Evolutionary conservation across 1,140 invertebrate species (phyloP), one percentile per base, ranked within the genome.

Genomic region (Drosophila sucinea): DNA sequence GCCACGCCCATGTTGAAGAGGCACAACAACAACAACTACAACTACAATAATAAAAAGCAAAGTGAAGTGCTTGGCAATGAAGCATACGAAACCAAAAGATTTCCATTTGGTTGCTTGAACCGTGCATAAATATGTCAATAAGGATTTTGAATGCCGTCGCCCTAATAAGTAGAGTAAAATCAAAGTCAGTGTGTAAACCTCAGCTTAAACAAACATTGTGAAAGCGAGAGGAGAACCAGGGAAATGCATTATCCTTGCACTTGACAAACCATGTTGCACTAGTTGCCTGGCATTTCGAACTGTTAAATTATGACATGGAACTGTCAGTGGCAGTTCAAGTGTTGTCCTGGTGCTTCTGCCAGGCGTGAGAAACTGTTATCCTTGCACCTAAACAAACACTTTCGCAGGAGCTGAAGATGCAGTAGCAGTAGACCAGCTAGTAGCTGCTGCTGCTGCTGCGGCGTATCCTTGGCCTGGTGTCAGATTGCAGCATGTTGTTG

Each of bases 221-320:
- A 51, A 30, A 1, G 51, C 11, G 23, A 3, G n/a, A 8, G 60
- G 25, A 47, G 41, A 17, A 17, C 17, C 17, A 32, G 27, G 60
- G 76, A 55, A 65, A 54, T 68, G 47, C 73, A 64, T 81, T 81
- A 84, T 77, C 76, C 84, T 89, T 63, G 65, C 69, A 85, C 17
- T 47, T 47, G 41, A 44, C 41, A 17, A 17, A 17, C 17, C 17
- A 17, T 17, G 17, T 17, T 44, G 17, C 1, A 44, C 41, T 33
- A 70, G 73, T 71, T 77, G 77, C 78, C 78, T 67, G 73, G 70
- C 70, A 77, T 74, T 80, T 73, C 44, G 67, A 76, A 71, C 84
- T 77, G 80, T 81, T 90, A 80, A 89, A 89, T 89, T 89, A 89
- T 89, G 84, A 89, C 81, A 75, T 84, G 71, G 77, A 78, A 89